phyloP scores from a whole-genome alignment of 2,797 vertebrate species.

The Choloepus didactylus region DNA sequence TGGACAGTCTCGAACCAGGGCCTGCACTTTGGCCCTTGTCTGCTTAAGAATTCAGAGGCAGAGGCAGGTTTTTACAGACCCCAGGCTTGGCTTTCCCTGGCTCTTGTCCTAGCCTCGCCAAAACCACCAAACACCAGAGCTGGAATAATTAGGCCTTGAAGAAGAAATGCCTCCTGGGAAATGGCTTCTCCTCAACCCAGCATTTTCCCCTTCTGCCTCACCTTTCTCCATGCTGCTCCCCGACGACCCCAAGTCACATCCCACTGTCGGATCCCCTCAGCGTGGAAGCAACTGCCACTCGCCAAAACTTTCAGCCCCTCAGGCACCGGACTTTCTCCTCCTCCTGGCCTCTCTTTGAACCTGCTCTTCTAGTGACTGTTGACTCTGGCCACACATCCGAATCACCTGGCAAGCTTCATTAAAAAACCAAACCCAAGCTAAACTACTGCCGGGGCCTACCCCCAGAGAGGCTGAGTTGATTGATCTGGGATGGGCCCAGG shows the following conservation, averaged over 20 bases:
- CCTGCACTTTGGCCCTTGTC: constrained; percentile 55
- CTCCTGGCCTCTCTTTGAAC: constrained; percentile 30
- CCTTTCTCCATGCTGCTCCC: not conserved
- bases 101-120: not conserved
- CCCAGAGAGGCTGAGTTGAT: not conserved
- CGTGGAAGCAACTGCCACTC: not conserved
- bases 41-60: constrained; percentile 60
- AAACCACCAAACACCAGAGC: constrained; percentile 1
- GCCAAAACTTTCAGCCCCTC: not conserved
- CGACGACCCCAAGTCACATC: not conserved
- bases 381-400: not conserved
- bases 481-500: not conserved
- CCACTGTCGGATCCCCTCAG: not conserved
- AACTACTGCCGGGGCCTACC: not conserved
- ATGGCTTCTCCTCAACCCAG: not conserved
- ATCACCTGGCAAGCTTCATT: not conserved
- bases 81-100: not conserved
- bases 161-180: not conserved
- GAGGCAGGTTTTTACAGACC: not conserved
- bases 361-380: constrained; percentile 7
- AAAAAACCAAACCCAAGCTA: not conserved
- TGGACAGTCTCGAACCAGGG: not conserved
- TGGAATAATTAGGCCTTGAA: not conserved
- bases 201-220: not conserved
- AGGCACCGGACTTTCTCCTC: not conserved